Evolutionary conservation across 35 echinoderm and acorn worm genomes (phyloP).

Genomic region (Hemicentrotus pulcherrimus): DNA sequence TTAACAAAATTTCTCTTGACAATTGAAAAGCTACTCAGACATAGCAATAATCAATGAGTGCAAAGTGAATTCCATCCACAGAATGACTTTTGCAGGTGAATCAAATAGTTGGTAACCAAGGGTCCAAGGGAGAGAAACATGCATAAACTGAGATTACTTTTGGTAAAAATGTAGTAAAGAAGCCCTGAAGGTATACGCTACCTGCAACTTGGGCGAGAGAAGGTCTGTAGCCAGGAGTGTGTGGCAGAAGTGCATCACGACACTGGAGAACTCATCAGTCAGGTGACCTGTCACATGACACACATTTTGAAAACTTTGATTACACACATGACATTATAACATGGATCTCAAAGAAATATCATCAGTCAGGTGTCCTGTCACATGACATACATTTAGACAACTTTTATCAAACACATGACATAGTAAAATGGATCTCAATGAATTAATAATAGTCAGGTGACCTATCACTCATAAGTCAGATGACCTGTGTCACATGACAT

Average conservation of each 20-base stretch:
- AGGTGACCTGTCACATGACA: constrained; percentile 52
- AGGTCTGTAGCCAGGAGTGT: constrained; percentile 75
- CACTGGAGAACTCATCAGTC: constrained; percentile 80
- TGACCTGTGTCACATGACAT: constrained; percentile 37
- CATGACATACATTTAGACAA: background rate
- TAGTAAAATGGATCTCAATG: too few species aligned
- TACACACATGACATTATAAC: too few species aligned
- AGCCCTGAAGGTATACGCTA: background rate
- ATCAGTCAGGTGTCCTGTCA: constrained; percentile 32
- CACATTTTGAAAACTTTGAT: background rate
- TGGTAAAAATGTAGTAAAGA: background rate
- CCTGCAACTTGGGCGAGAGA: constrained; percentile 63
- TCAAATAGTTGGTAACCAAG: too few species aligned
- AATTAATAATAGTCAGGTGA: too few species aligned
- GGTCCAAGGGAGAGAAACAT: too few species aligned
- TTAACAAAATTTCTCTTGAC: too few species aligned
- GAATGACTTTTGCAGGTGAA: too few species aligned
- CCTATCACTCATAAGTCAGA: constrained; percentile 61
- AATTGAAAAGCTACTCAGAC: too few species aligned
- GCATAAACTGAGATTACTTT: background rate
- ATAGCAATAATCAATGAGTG: too few species aligned
- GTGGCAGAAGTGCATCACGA: constrained; percentile 81
- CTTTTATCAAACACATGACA: too few species aligned
- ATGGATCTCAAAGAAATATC: too few species aligned
- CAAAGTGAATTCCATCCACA: too few species aligned